A percentile compares a stretch with the other conserved stretches of the same genome.
Evolutionary conservation across 2,888 invertebrate species (phyloP).

Genomic region (Autographa gamma): DNA sequence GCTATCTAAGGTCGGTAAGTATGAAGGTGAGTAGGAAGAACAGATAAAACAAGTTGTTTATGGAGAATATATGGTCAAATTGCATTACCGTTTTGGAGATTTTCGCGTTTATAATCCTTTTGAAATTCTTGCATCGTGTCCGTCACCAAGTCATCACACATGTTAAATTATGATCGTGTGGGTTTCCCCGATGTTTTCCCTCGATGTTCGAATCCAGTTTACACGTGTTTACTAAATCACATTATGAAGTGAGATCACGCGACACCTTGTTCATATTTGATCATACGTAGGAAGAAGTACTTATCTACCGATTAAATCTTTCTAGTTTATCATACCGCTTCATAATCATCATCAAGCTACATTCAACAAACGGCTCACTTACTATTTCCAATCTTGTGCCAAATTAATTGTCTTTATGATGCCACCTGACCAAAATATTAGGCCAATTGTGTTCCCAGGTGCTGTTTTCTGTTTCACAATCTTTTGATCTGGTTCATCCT

Average conservation of each 20-base stretch:
- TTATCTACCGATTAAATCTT: background rate
- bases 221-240: constrained; percentile 38
- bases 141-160: constrained; percentile 16
- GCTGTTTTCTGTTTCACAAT: too few relatives aligned
- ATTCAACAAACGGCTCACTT: too few relatives aligned
- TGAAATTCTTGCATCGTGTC: background rate
- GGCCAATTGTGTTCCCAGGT: too few relatives aligned
- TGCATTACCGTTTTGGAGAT: background rate
- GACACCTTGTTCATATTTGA: constrained; percentile 19
- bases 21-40: too few relatives aligned
- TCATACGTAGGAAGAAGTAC: background rate
- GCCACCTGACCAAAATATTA: too few relatives aligned
- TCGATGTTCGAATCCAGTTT: constrained; percentile 19
- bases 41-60: too few relatives aligned
- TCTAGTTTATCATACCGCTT: background rate
- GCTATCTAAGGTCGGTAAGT: too few relatives aligned
- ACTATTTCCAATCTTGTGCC: too few relatives aligned
- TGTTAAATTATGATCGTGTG: constrained; percentile 26
- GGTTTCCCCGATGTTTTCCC: constrained; percentile 34
- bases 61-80: background rate
- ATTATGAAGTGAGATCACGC: constrained; percentile 21
- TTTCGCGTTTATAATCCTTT: constrained; percentile 10
- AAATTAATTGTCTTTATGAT: too few relatives aligned
- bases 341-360: background rate
- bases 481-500: background rate